Evolutionary conservation across 2,888 invertebrate species (phyloP), one percentile per base, ranked within the genome.

Genomic region (Rosalia funebris): DNA sequence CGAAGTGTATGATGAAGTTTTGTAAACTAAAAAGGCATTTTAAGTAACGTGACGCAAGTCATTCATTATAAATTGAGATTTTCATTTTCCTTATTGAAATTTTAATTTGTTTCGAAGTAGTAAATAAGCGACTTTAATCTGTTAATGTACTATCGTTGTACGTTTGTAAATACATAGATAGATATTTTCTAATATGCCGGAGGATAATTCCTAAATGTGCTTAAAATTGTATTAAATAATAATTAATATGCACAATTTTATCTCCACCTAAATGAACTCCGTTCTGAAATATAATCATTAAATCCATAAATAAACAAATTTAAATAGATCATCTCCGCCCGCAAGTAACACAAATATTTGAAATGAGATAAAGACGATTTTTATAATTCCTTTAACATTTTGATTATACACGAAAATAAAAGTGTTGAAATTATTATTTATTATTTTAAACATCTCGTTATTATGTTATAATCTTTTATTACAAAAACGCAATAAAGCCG

Each of bases 281-380:
- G 50, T 57, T 48, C 36, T 44, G 50, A 48, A 41, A 48, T 41
- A 45, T 52, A 58, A 45, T 58, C 58, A 53, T 34, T 53, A 58
- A 58, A 58, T 58, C 58, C 58, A 45, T 52, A 41, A 52, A 52
- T 53, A 58, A 58, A 58, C 53, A 58, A 58, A 58, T 52, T 58
- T 58, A 58, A 58, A 58, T 58, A 58, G 58, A 58, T 58, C 58
- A 58, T 58, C 57, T 57, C 58, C 52, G 50, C 52, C 52, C 58
- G 56, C 39, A 25, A 20, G 36, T 36, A 36, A 34, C 17, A 46
- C 57, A 57, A 58, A 58, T 58, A 58, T 58, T 58, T 58, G 47
- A 42, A 19, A 58, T 52, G 47, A 52, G 58, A 58, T 58, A 50
- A 57, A 44, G 32, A 42, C 41, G 25, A 53, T 44, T 53, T 53